phyloP scores from a whole-genome alignment of 2,113 vertebrate genomes.

The Lepus americanus region DNA sequence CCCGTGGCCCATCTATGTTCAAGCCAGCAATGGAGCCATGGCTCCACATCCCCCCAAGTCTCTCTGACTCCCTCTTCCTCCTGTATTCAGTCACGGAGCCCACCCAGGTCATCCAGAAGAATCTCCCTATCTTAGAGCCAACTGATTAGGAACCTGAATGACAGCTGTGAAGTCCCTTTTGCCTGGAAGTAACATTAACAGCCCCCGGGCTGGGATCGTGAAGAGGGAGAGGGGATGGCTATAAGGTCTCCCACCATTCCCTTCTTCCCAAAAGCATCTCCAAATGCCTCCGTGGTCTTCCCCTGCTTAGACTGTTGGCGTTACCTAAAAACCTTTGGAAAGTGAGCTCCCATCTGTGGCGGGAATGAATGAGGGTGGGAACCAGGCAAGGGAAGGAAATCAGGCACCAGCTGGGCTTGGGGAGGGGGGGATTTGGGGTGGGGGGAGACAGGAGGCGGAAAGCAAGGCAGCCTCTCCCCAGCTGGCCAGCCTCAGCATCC shows the following conservation, averaged over 20 bases:
- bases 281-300: neutral
- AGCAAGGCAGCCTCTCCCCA: neutral
- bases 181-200: neutral
- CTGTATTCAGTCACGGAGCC: neutral
- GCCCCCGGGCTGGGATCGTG: neutral
- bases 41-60: neutral
- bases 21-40: accelerated
- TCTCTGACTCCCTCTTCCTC: neutral
- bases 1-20: neutral
- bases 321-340: neutral
- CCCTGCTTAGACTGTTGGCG: neutral
- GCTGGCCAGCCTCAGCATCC: neutral
- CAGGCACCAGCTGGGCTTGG: neutral
- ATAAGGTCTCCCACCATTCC: neutral
- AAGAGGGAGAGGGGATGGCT: too few species aligned
- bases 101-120: too few species aligned
- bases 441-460: neutral
- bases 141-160: neutral
- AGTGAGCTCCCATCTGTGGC: neutral
- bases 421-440: too few species aligned
- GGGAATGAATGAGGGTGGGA: neutral
- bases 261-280: neutral
- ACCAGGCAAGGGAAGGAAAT: neutral
- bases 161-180: neutral
- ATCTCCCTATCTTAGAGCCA: neutral